Percentiles rank a stretch among this genome's conserved stretches.
Conservation (phyloP, 1,140 invertebrate species). For the fruit fly (Drosophila melanogaster) region DNA sequence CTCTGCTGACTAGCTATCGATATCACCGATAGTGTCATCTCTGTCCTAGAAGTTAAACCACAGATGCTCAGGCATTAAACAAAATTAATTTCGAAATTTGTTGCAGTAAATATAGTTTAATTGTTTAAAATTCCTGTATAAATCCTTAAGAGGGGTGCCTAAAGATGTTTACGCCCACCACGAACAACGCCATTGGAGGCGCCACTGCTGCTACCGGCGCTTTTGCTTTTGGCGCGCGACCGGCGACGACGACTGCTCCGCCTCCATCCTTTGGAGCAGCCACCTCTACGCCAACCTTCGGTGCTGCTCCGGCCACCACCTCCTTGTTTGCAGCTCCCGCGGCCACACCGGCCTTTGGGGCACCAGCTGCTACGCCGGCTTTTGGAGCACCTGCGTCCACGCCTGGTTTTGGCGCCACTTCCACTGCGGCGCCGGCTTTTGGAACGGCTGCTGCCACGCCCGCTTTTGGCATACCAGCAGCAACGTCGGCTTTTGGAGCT, state of each 20-base stretch:
- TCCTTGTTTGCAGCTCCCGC: conserved; percentile 12
- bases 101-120: conserved; percentile 9
- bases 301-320: conserved; percentile 18
- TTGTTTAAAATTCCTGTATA: conserved; percentile 3
- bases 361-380: conserved; percentile 16
- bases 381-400: conserved; percentile 15
- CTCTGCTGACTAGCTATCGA: neutral
- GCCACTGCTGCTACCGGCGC: conserved; percentile 36
- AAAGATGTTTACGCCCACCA: conserved; percentile 68
- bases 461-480: conserved; percentile 2
- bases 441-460: neutral
- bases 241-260: conserved; percentile 41
- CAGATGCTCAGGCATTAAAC: conserved; percentile 11
- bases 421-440: conserved; percentile 9
- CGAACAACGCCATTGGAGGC: conserved; percentile 45
- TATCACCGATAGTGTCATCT: neutral
- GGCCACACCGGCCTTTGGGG: neutral
- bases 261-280: conserved; percentile 61
- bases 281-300: conserved; percentile 40
- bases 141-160: neutral
- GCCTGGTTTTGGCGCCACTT: neutral
- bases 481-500: conserved; percentile 25
- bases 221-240: conserved; percentile 74
- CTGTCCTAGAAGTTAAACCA: neutral
- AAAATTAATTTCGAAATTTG: conserved; percentile 1